These are phyloP conservation scores for Ruditapes philippinarum DNA, from an alignment of 1,140 invertebrate species.

Conservation along the genomic window DNA sequence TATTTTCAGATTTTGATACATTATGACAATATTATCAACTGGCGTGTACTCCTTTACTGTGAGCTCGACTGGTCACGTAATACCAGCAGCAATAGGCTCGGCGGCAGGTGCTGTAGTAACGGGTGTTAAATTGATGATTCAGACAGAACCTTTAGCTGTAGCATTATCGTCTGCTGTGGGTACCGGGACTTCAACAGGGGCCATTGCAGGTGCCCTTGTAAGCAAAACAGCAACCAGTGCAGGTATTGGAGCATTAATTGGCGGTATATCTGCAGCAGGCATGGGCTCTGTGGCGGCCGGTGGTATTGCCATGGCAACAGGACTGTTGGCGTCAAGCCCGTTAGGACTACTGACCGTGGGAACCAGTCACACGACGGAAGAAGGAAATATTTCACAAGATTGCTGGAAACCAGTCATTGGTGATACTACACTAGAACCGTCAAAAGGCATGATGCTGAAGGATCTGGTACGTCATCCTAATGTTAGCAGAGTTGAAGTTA, in stretches of 20 bases:
- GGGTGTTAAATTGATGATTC: too few relatives aligned
- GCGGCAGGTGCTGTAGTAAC: not conserved
- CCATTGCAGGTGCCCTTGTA: not conserved
- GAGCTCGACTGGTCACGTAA: not conserved
- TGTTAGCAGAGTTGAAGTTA: not conserved
- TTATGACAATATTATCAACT: not conserved
- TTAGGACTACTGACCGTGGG: not conserved
- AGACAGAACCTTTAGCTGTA: too few relatives aligned
- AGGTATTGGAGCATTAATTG: not conserved
- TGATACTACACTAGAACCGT: not conserved
- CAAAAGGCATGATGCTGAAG: too few relatives aligned
- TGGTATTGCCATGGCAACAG: not conserved
- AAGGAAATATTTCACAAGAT: not conserved
- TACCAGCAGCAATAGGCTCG: not conserved
- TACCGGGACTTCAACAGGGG: not conserved
- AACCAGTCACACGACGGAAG: not conserved
- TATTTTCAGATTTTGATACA: too few relatives aligned
- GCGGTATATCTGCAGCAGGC: too few relatives aligned
- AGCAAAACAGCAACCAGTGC: not conserved
- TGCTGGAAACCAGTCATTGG: conserved; percentile 28
- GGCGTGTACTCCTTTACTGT: not conserved
- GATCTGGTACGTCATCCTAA: not conserved
- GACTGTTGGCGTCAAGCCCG: not conserved
- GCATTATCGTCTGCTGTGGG: not conserved
- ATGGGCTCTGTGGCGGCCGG: too few relatives aligned